These are phyloP conservation scores for Pseudopipra pipra DNA, from an alignment of 2,113 vertebrate genomes.

Conservation along the genomic window DNA sequence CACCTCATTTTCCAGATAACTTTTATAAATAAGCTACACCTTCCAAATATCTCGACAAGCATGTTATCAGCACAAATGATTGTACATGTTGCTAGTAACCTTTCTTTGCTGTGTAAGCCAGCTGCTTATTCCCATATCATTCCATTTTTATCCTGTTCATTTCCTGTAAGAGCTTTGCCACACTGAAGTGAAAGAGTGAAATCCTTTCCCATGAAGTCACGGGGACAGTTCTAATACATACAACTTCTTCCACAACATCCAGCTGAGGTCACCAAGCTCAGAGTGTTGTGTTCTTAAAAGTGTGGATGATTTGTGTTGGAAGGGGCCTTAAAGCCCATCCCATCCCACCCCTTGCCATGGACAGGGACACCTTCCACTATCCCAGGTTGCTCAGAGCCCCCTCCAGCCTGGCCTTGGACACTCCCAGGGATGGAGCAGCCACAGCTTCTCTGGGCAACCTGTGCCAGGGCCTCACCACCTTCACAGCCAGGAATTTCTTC, in stretches of 20 bases:
- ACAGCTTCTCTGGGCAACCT: background rate
- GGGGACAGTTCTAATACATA: background rate
- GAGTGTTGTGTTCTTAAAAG: accelerated
- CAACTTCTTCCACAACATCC: background rate
- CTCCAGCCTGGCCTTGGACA: accelerated
- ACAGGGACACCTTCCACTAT: background rate
- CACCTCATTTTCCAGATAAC: background rate
- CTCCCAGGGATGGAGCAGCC: background rate
- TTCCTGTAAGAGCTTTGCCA: background rate
- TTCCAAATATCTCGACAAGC: background rate
- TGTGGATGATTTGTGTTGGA: background rate
- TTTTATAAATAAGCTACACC: background rate
- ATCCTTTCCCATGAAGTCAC: background rate
- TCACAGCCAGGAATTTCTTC: accelerated
- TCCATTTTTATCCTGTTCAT: background rate
- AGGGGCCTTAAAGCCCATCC: background rate
- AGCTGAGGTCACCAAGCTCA: background rate
- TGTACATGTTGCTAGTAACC: background rate
- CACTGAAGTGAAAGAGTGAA: background rate
- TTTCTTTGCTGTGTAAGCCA: background rate
- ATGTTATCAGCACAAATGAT: background rate
- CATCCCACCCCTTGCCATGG: background rate
- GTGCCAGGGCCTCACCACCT: background rate
- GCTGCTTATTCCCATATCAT: accelerated
- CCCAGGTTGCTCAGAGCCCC: background rate